Evolutionary conservation across 1,140 invertebrate genomes (phyloP).

Genomic region (Akabosia matsudoensis): DNA sequence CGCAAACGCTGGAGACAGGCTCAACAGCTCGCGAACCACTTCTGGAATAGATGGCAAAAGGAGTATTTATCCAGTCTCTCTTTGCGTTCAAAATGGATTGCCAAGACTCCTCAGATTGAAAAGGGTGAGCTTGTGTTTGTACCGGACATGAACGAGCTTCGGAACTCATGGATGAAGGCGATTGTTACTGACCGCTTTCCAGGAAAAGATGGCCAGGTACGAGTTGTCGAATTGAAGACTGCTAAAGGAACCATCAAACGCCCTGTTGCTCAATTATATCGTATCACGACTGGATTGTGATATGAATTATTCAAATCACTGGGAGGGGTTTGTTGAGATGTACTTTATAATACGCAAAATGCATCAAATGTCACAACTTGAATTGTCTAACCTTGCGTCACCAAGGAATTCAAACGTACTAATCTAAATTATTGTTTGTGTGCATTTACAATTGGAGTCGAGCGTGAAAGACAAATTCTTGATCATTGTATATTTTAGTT

Average conservation of each 20-base stretch:
- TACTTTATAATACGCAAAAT: too few species aligned
- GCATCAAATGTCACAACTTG: too few species aligned
- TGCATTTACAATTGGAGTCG: too few species aligned
- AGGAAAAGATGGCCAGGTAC: slow-evolving; percentile 2
- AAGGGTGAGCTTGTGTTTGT: slow-evolving; percentile 16
- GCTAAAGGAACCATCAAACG: neutral
- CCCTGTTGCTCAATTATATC: neutral
- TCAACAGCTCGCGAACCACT: slow-evolving; percentile 30
- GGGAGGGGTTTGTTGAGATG: neutral
- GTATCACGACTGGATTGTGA: neutral
- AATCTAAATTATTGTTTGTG: too few species aligned
- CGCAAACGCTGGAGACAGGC: slow-evolving; percentile 22
- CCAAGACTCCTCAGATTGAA: neutral
- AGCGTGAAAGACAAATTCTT: too few species aligned
- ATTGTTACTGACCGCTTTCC: neutral
- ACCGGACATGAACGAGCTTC: neutral
- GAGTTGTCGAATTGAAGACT: slow-evolving; percentile 27
- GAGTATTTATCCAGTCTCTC: slow-evolving; percentile 33
- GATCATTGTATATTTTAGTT: too few species aligned
- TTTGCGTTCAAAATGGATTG: slow-evolving; percentile 24
- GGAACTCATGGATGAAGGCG: slow-evolving; percentile 5
- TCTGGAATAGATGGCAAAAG: slow-evolving; percentile 35
- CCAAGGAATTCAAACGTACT: too few species aligned
- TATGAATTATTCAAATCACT: neutral
- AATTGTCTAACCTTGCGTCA: too few species aligned